Percentiles rank a stretch among this genome's conserved stretches.
Conservation (phyloP, 2,888 invertebrate species). For the Rhingia campestris region DNA sequence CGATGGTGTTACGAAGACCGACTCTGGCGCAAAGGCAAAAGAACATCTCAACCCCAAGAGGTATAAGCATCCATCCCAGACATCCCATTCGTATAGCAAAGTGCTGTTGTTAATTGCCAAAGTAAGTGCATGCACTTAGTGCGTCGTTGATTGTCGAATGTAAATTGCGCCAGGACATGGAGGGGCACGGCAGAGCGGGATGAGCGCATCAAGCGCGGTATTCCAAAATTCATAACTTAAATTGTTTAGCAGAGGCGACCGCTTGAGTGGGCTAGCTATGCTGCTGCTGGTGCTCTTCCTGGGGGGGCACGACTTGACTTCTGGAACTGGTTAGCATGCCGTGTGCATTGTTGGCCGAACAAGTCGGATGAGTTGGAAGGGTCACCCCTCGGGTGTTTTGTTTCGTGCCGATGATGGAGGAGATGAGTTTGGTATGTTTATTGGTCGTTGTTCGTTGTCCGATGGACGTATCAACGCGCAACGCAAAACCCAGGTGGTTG, state of each 20-base stretch:
- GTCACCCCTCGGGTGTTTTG: slow-evolving; percentile 46
- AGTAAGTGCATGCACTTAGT: slow-evolving; percentile 72
- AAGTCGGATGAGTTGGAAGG: slow-evolving; percentile 3
- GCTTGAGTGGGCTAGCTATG: slow-evolving; percentile 21
- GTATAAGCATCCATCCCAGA: neutral
- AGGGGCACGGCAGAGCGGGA: slow-evolving; percentile 6
- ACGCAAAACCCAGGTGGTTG: slow-evolving; percentile 30
- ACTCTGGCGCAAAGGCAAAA: neutral
- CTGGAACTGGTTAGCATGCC: slow-evolving; percentile 29
- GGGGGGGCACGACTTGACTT: slow-evolving; percentile 22
- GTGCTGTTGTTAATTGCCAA: slow-evolving; percentile 66
- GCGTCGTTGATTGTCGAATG: slow-evolving; percentile 65
- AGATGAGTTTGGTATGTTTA: slow-evolving; percentile 66
- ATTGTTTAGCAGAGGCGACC: slow-evolving; percentile 37
- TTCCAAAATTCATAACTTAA: slow-evolving; percentile 67
- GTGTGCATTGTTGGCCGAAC: slow-evolving; percentile 23
- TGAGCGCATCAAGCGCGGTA: slow-evolving; percentile 3
- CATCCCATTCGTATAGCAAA: slow-evolving; percentile 21
- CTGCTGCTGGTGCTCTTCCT: neutral
- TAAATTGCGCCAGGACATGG: slow-evolving; percentile 38
- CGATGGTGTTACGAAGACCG: slow-evolving; percentile 37
- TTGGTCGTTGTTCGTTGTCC: slow-evolving; percentile 37
- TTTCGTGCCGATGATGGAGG: slow-evolving; percentile 36
- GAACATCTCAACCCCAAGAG: neutral
- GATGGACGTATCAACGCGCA: too few species aligned